phyloP scores from a whole-genome alignment of 2,888 invertebrate genomes.

The Caenorhabditis zanzibari region DNA sequence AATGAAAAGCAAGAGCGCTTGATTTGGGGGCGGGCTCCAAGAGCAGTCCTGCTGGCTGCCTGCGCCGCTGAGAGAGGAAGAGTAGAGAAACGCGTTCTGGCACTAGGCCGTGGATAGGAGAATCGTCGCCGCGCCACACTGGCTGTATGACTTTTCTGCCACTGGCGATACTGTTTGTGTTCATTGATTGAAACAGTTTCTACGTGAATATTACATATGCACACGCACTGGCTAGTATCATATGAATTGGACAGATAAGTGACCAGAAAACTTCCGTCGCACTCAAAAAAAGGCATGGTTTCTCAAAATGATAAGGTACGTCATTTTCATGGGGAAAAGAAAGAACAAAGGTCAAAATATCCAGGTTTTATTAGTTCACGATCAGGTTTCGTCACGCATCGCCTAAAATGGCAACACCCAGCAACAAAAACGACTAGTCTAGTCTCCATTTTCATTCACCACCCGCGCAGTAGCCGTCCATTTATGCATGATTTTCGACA shows the following conservation, averaged over 20 bases:
- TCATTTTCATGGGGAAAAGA: not conserved
- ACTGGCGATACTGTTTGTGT: constrained; percentile 39
- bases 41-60: constrained; percentile 41
- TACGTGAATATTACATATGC: constrained; percentile 41
- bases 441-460: constrained; percentile 44
- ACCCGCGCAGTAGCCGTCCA: constrained; percentile 30
- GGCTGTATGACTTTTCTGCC: constrained; percentile 5
- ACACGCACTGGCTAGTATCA: constrained; percentile 22
- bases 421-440: constrained; percentile 32
- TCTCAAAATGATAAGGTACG: not conserved
- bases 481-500: constrained; percentile 58
- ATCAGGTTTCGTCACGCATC: constrained; percentile 49
- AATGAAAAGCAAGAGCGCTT: constrained; percentile 56
- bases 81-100: constrained; percentile 50
- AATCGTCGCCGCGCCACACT: constrained; percentile 21
- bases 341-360: constrained; percentile 32
- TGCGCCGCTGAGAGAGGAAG: constrained; percentile 28
- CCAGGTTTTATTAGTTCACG: constrained; percentile 13
- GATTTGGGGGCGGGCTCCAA: constrained; percentile 64
- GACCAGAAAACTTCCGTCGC: constrained; percentile 7
- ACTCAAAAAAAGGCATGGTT: not conserved
- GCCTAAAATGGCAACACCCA: constrained; percentile 27
- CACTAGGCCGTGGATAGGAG: constrained; percentile 24
- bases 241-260: constrained; percentile 6
- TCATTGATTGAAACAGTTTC: constrained; percentile 33